These are phyloP conservation scores for Acronicta aceris DNA, from an alignment of 2,888 invertebrate genomes.

Conservation along the genomic window DNA sequence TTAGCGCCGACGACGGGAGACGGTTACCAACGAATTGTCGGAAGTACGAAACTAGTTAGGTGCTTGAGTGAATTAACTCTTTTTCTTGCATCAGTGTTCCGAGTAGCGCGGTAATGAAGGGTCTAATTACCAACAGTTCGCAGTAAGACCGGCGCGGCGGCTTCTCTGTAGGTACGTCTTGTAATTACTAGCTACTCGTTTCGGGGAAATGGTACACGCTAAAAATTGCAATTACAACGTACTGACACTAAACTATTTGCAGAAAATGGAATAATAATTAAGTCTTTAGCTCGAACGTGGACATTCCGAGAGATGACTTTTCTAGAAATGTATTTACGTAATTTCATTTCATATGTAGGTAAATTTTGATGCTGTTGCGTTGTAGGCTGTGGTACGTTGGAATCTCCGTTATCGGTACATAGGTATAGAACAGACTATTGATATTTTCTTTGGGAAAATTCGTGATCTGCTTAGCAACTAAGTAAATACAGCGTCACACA, in stretches of 20 bases:
- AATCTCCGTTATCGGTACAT: conserved; percentile 6
- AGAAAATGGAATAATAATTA: conserved; percentile 53
- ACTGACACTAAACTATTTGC: conserved; percentile 55
- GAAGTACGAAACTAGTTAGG: conserved; percentile 46
- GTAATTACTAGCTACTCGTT: conserved; percentile 71
- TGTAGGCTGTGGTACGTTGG: background rate
- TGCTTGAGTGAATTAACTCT: conserved; percentile 44
- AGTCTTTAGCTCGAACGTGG: conserved; percentile 27
- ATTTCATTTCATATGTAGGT: background rate
- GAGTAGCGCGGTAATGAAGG: conserved; percentile 72
- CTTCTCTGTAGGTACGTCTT: conserved; percentile 61
- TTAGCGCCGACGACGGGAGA: conserved; percentile 43
- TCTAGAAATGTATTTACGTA: background rate
- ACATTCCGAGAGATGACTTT: conserved; percentile 19
- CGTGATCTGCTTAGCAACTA: conserved; percentile 4
- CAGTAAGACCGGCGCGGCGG: conserved; percentile 67
- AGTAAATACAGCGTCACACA: background rate
- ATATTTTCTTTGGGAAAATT: conserved; percentile 24
- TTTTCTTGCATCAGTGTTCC: conserved; percentile 66
- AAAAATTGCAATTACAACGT: conserved; percentile 64
- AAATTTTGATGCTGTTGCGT: background rate
- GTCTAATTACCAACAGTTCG: conserved; percentile 76
- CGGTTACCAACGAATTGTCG: conserved; percentile 23
- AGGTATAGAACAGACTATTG: background rate
- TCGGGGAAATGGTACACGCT: conserved; percentile 68